Evolutionary conservation across 2,888 invertebrate species (phyloP), one percentile per base, ranked within the genome.

Genomic region (Tenthredo amoena): DNA sequence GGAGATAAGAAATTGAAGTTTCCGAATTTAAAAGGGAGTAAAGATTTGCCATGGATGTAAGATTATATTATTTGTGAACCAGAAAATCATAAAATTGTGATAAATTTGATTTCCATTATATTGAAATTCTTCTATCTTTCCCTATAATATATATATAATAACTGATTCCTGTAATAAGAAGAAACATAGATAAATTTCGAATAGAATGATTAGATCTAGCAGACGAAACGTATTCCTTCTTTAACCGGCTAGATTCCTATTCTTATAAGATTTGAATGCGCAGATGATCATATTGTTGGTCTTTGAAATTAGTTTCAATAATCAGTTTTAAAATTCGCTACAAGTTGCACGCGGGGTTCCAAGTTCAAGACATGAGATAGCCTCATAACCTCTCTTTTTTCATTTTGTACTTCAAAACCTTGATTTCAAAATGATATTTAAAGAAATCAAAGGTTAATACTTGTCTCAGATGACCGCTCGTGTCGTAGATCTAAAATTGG

Each of bases 311-410:
- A 26, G 65, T 62, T 62, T 26, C 26, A n/a, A 26, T 62, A 65
- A 15, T 58, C 9, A 58, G 15, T 65, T 34, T 26, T 3, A 10
- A 65, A 65, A 31, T 31, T 65, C 4, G 65, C 31, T 26, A 31
- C 26, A 12, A 65, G 12, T 21, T 65, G 31, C 31, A 26, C 65
- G 21, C 65, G 65, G 5, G n/a, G 58, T 21, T 21, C 7, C 26
- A 65, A 15, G 6, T 58, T 62, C 34, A 34, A 68, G 34, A 68
- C 34, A 34, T 31, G 6, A 77, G 47, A 21, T 2, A 55, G 50
- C 34, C 18, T 55, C 55, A 50, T 77, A 77, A 77, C 77, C 77
- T 77, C 55, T 21, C 12, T 18, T 21, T 21, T 21, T 21, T 68
- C 15, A 10, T 31, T 68, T 34, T 18, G 34, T 15, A 31, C 15